Base-by-base conservation (phyloP, 2,797 vertebrate genomes). In the Austrolebias charrua region DNA sequence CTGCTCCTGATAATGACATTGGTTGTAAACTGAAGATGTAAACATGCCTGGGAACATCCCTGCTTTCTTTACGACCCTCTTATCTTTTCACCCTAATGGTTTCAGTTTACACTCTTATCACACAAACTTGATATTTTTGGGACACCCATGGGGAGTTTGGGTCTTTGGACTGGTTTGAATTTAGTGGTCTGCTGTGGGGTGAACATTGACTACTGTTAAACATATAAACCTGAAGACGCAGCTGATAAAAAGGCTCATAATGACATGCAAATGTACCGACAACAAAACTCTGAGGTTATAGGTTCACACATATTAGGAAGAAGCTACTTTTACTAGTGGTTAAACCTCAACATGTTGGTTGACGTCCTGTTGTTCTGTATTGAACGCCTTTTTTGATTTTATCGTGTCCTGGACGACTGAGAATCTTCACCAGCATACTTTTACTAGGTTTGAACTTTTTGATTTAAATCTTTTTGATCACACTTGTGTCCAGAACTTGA, bases 161-260 rank as follows among this genome's bases (percentile, higher is more conserved):
- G n/a, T n/a, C 61, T 51, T 28, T 40, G 14, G 65, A 71, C 73
- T 76, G 78, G 64, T 28, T 43, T 14, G 60, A 7, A 29, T 68
- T 20, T 4, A 46, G 58, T 77, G 65, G 73, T 49, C 54, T 76
- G 78, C 82, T 66, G 46, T 3, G 14, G n/a, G 4, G 46, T 53
- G 55, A 61, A 48, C 53, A 11, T 19, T 11, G 31, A 63, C 31
- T 13, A 42, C 49, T 66, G 73, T 16, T 65, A 49, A 60, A 38
- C 35, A 6, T 15, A 11, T 45, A 3, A 42, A 16, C 20, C 18
- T 50, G 1, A 62, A 6, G 13, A 2, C 2, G 40, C 4, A 4
- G 1, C 28, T 45, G 29, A 38, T 38, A 11, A 72, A 55, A 48
- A 18, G 14, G 16, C 38, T 42, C 13, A 18, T 20, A 7, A 45